phyloP scores from a whole-genome alignment of 1,140 invertebrate species.

The Drosophila sp. region DNA sequence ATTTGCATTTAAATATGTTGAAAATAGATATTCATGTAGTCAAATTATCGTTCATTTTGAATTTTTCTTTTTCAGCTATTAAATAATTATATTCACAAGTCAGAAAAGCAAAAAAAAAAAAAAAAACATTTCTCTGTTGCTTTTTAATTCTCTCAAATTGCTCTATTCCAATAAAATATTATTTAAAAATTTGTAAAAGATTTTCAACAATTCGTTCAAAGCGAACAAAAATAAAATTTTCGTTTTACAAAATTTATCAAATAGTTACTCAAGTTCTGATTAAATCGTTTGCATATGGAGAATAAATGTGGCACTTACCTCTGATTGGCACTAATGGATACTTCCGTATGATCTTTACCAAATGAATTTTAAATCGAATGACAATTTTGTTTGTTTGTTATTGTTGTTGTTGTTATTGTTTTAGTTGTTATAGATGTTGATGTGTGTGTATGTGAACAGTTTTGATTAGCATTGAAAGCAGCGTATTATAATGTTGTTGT shows the following conservation, averaged over 20 bases:
- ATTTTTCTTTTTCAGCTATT: background rate
- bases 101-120: too few species aligned
- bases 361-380: slow-evolving; percentile 53
- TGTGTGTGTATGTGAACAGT: slow-evolving; percentile 35
- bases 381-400: slow-evolving; percentile 50
- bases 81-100: too few species aligned
- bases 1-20: too few species aligned
- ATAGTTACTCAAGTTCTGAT: slow-evolving; percentile 3
- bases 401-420: slow-evolving; percentile 25
- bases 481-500: slow-evolving; percentile 51
- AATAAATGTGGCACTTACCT: slow-evolving; percentile 69
- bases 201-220: background rate
- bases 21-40: too few species aligned
- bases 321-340: slow-evolving; percentile 78
- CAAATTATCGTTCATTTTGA: too few species aligned
- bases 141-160: too few species aligned
- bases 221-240: background rate
- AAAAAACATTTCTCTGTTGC: too few species aligned
- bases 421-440: slow-evolving; percentile 43
- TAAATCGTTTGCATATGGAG: slow-evolving; percentile 9
- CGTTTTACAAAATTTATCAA: background rate
- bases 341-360: slow-evolving; percentile 82
- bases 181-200: background rate
- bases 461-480: slow-evolving; percentile 47
- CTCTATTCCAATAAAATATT: background rate